Base-by-base conservation (phyloP, 1,140 invertebrate species). In the Helicorthomorpha holstii region DNA sequence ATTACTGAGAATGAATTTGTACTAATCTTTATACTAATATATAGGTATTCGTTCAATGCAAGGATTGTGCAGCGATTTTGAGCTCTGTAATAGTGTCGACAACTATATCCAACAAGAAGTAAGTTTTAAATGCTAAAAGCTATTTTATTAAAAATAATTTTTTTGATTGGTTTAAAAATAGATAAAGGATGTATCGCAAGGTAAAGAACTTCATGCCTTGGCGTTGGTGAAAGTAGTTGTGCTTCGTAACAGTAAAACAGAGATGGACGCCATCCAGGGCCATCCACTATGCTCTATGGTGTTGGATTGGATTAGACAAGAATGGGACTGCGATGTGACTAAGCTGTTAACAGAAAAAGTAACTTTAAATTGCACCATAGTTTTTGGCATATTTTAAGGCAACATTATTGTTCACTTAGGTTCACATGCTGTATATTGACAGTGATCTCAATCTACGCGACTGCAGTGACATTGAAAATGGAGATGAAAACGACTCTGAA, bases 341-440 rank as follows among this genome's bases (percentile, higher is more conserved):
- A 68, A 73, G n/a, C 57, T 67, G 24, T 60, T 81, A 1, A 65
- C 65, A 53, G 68, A 72, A 58, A 69, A 73, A 62, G 71, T 72
- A 58, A 55, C 46, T 48, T 19, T 26, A 16, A 49, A n/a, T 25
- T 42, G n/a, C n/a, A n/a, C n/a, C n/a, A n/a, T 51, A 16, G 10
- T 26, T 49, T 51, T 16, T 12, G n/a, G 14, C 21, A 25, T 27
- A 52, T 52, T 23, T 27, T 4, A 14, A 38, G 24, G 48, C 7
- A 46, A 46, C 19, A 7, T 41, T 19, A 53, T 55, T 51, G 12
- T 46, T 26, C 62, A 50, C 61, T 68, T 61, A 85, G 72, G 77
- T 78, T n/a, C 79, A 85, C 63, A 71, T 88, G 66, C 65, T 88
- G 49, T 87, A 83, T 65, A 66, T 87, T 53, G 80, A 81, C 27